Conservation (phyloP, 2,797 vertebrate species). For the Rhinogobio ventralis region DNA sequence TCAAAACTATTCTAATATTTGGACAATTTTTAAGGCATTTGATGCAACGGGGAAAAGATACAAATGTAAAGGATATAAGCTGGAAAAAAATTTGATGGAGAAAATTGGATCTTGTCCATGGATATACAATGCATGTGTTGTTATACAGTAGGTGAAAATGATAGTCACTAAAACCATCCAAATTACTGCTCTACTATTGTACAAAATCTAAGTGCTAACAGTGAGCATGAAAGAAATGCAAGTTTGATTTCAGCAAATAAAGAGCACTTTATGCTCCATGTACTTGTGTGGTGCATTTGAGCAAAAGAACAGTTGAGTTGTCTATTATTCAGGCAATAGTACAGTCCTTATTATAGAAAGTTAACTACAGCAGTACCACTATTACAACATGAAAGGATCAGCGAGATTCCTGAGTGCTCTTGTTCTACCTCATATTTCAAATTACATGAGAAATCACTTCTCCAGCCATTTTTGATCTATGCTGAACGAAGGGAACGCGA, state of each 20-base stretch:
- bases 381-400: constrained; percentile 35
- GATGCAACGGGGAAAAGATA: not conserved
- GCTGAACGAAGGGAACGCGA: constrained; percentile 34
- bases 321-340: constrained; percentile 60
- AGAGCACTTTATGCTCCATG: constrained; percentile 54
- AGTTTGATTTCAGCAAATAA: constrained; percentile 30
- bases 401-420: constrained; percentile 34
- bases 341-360: constrained; percentile 58
- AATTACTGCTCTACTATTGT: not conserved
- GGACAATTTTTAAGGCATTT: not conserved
- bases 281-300: constrained; percentile 33
- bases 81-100: not conserved
- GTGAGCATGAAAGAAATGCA: not conserved
- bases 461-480: constrained; percentile 64
- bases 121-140: not conserved
- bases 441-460: constrained; percentile 59
- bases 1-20: not conserved
- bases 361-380: constrained; percentile 45
- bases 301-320: constrained; percentile 58
- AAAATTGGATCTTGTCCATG: not conserved
- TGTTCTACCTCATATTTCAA: constrained; percentile 57
- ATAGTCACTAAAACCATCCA: not conserved
- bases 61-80: not conserved
- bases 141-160: not conserved
- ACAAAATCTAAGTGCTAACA: not conserved